Conservation (phyloP, 2,113 vertebrate species). For the Platycercus adscitus region DNA sequence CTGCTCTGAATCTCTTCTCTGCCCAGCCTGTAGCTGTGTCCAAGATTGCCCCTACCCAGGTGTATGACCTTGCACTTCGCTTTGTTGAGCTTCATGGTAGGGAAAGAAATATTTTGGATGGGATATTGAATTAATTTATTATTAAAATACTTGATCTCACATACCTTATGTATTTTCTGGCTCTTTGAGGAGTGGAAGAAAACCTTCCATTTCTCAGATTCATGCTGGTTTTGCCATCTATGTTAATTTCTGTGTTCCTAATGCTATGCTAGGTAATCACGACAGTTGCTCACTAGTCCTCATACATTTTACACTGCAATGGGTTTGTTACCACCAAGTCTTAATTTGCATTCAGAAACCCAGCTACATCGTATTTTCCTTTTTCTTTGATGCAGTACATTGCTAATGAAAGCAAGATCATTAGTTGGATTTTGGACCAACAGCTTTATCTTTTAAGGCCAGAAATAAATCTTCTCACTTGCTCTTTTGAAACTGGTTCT, state of each 20-base stretch:
- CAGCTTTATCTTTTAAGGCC: neutral
- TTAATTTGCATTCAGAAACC: neutral
- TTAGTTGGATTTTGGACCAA: neutral
- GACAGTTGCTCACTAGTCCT: neutral
- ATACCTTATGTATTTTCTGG: neutral
- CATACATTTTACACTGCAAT: neutral
- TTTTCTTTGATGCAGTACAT: neutral
- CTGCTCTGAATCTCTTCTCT: neutral
- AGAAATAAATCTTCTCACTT: neutral
- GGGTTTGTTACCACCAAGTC: neutral
- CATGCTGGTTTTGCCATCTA: neutral
- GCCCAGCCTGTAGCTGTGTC: neutral
- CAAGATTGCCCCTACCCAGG: neutral
- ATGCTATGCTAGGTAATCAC: neutral
- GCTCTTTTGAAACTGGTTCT: neutral
- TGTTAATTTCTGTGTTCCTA: neutral
- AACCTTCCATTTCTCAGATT: neutral
- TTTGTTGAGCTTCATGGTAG: neutral
- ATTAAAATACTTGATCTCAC: neutral
- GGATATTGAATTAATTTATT: neutral
- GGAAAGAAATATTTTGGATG: neutral
- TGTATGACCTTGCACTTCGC: neutral
- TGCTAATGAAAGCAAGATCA: neutral
- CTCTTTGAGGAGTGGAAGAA: neutral
- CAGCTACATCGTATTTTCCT: neutral